Percentiles rank a stretch among this genome's conserved stretches.
These are phyloP conservation scores for Camponotus fellah DNA, from an alignment of 2,888 invertebrate genomes.

Conservation along the genomic window DNA sequence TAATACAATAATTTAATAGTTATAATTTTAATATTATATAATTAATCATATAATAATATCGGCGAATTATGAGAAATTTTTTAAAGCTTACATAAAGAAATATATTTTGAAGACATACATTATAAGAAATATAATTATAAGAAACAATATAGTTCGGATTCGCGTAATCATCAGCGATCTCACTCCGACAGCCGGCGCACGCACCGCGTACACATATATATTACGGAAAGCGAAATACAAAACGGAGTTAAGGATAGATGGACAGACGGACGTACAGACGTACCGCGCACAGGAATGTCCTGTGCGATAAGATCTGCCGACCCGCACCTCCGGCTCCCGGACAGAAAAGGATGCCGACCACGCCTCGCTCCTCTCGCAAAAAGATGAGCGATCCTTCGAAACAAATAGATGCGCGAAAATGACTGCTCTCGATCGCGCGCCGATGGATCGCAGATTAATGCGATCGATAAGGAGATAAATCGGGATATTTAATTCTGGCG, in stretches of 20 bases:
- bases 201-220: slow-evolving; percentile 57
- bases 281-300: slow-evolving; percentile 80
- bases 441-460: slow-evolving; percentile 43
- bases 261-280: slow-evolving; percentile 69
- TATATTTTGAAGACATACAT: too few species aligned
- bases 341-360: slow-evolving; percentile 54
- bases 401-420: slow-evolving; percentile 57
- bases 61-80: not conserved
- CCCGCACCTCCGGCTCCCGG: slow-evolving; percentile 78
- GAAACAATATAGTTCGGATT: not conserved
- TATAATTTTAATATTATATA: not conserved
- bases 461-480: slow-evolving; percentile 39
- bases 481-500: slow-evolving; percentile 35
- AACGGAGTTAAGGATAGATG: slow-evolving; percentile 68
- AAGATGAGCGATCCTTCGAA: slow-evolving; percentile 48
- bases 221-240: slow-evolving; percentile 73
- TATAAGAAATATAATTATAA: not conserved
- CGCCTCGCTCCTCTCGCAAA: not conserved
- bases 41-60: not conserved
- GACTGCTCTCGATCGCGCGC: slow-evolving; percentile 43
- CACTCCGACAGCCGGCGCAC: slow-evolving; percentile 19
- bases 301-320: slow-evolving; percentile 83
- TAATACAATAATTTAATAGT: too few species aligned
- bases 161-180: slow-evolving; percentile 16
- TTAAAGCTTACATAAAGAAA: too few species aligned